Percentiles rank a stretch among this genome's conserved stretches.
Evolutionary conservation across 2,888 invertebrate genomes (phyloP).

Genomic region (Euproctis similis): DNA sequence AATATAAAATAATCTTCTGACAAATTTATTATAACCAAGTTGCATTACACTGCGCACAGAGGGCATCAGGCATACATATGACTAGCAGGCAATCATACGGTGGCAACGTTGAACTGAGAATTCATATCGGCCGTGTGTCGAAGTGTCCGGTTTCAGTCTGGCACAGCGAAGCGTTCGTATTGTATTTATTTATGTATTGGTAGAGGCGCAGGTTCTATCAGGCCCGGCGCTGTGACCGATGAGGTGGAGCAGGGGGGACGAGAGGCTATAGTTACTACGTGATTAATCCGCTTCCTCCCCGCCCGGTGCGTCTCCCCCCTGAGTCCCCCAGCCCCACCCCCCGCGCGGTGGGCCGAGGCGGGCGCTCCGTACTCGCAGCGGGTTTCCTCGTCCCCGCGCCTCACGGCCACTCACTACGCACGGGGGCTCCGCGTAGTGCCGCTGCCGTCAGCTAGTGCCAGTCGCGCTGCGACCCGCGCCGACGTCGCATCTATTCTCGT

Average conservation of each 20-base stretch:
- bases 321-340: constrained; percentile 27
- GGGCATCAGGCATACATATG: constrained; percentile 27
- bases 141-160: constrained; percentile 74
- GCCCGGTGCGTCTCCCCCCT: constrained; percentile 28
- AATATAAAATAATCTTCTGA: too few species aligned
- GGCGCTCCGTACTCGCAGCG: constrained; percentile 71
- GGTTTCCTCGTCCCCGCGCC: constrained; percentile 76
- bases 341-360: constrained; percentile 37
- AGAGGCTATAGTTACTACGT: constrained; percentile 74
- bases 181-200: constrained; percentile 73
- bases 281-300: constrained; percentile 70
- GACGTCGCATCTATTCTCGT: constrained; percentile 49
- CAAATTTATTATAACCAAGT: constrained; percentile 22
- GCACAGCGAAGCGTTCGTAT: constrained; percentile 61
- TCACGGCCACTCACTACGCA: constrained; percentile 75
- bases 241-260: constrained; percentile 33
- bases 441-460: constrained; percentile 65
- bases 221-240: constrained; percentile 30
- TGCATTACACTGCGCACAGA: constrained; percentile 19
- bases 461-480: constrained; percentile 72
- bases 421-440: constrained; percentile 69
- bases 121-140: constrained; percentile 63
- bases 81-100: constrained; percentile 40
- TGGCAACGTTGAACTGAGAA: constrained; percentile 60
- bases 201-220: constrained; percentile 65